Conservation (phyloP, 1,140 invertebrate species). For the Heterodera carotae region DNA sequence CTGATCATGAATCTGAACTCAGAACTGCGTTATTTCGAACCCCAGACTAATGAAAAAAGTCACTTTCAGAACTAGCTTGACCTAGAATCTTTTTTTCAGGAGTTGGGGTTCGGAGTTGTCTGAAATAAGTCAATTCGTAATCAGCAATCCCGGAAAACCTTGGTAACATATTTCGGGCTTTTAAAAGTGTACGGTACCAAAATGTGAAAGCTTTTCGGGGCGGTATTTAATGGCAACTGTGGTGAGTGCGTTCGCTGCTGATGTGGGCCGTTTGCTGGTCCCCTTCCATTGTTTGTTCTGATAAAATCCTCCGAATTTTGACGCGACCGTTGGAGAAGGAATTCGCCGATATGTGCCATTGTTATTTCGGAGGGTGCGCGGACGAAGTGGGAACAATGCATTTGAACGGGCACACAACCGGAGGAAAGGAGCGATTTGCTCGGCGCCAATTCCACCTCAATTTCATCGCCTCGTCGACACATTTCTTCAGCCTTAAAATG, state of each 20-base stretch:
- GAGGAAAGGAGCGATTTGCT: constrained; percentile 31
- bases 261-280: constrained; percentile 16
- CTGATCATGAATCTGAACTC: too few species aligned
- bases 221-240: background rate
- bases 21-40: too few species aligned
- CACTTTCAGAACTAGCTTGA: too few species aligned
- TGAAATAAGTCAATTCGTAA: too few species aligned
- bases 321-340: background rate
- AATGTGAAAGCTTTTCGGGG: constrained; percentile 33
- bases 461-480: constrained; percentile 35
- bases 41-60: too few species aligned
- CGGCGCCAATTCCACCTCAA: constrained; percentile 41
- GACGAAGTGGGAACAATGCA: constrained; percentile 34
- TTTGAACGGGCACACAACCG: background rate
- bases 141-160: too few species aligned
- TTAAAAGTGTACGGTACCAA: constrained; percentile 26
- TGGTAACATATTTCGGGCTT: too few species aligned
- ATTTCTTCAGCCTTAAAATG: constrained; percentile 43
- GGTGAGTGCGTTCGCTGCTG: background rate
- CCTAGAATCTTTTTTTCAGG: too few species aligned
- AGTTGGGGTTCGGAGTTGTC: too few species aligned
- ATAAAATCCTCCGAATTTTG: background rate
- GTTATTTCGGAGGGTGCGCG: constrained; percentile 35
- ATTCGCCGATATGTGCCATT: constrained; percentile 38
- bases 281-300: background rate